Conservation (phyloP, 2,888 invertebrate species). For the Neoaliturus tenellus region DNA sequence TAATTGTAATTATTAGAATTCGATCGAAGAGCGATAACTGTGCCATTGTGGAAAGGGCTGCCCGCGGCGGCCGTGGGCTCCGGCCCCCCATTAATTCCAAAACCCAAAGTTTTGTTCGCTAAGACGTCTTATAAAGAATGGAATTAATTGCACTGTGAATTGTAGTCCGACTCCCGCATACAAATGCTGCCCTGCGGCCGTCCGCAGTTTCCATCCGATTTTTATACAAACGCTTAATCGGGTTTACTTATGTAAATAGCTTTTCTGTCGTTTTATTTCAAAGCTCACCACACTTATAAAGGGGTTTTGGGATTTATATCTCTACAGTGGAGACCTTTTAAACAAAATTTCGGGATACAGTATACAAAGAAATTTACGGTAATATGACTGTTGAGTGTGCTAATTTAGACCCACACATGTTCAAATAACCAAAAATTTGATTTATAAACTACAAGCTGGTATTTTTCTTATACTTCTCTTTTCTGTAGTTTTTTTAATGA, state of each 20-base stretch:
- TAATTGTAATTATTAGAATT: constrained; percentile 48
- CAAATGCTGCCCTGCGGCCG: constrained; percentile 3
- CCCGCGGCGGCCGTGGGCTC: constrained; percentile 19
- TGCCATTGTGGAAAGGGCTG: constrained; percentile 26
- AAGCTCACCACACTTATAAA: neutral
- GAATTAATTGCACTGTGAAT: constrained; percentile 50
- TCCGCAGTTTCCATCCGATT: neutral
- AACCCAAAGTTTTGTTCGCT: constrained; percentile 44
- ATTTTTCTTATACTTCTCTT: too few species aligned
- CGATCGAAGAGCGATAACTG: constrained; percentile 18
- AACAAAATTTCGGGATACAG: too few species aligned
- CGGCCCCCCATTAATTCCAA: constrained; percentile 32
- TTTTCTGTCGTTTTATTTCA: neutral
- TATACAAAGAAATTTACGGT: too few species aligned
- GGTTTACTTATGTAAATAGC: constrained; percentile 30
- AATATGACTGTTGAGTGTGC: too few species aligned
- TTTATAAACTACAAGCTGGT: too few species aligned
- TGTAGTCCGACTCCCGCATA: constrained; percentile 45
- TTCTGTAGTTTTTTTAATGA: too few species aligned
- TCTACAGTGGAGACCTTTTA: too few species aligned
- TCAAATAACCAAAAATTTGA: too few species aligned
- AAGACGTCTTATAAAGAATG: constrained; percentile 52
- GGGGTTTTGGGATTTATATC: too few species aligned
- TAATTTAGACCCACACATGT: too few species aligned
- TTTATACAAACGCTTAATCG: neutral